Evolutionary conservation across 2,113 vertebrate species (phyloP), one percentile per base, ranked within the genome.

Genomic region (Mola mola): DNA sequence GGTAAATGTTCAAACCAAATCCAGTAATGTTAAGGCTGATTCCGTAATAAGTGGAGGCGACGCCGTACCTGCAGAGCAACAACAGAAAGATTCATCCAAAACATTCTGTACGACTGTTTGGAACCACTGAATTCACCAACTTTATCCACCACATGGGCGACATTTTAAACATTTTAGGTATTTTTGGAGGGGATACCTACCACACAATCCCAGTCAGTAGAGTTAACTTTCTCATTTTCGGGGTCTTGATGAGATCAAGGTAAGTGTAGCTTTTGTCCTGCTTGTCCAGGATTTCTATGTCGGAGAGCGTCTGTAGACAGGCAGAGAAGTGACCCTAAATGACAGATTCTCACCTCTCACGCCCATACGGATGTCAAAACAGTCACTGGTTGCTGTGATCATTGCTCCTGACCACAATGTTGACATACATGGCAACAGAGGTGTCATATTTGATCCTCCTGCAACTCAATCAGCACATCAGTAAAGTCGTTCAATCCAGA

Each of bases 21-120:
- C 80, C 84, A 8, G 48, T 72, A 63, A 93, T 78, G 75, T 91
- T 92, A 29, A 93, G 43, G 55, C 90, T 91, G 76, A 93, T 90
- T 1, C 91, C 90, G 1, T 93, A 93, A 40, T 92, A 93, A 0
- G 90, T 92, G 1, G 61, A 82, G 4, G 88, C 80, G 0, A 89
- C 69, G 2, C 90, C 88, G 29, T 60, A 92, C 89, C 90, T 92
- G 68, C 29, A 59, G 37, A 49, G 19, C 1, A 33, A n/a, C 2
- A 12, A 31, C 2, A 19, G n/a, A 40, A 17, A 17, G 3, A n/a
- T n/a, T n/a, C n/a, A n/a, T n/a, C n/a, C n/a, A n/a, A n/a, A n/a
- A n/a, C n/a, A n/a, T n/a, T n/a, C n/a, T n/a, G n/a, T n/a, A n/a
- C n/a, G n/a, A n/a, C n/a, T n/a, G n/a, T n/a, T n/a, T n/a, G n/a